phyloP scores from a whole-genome alignment of 2,888 invertebrate species.

The Folsomia candida region DNA sequence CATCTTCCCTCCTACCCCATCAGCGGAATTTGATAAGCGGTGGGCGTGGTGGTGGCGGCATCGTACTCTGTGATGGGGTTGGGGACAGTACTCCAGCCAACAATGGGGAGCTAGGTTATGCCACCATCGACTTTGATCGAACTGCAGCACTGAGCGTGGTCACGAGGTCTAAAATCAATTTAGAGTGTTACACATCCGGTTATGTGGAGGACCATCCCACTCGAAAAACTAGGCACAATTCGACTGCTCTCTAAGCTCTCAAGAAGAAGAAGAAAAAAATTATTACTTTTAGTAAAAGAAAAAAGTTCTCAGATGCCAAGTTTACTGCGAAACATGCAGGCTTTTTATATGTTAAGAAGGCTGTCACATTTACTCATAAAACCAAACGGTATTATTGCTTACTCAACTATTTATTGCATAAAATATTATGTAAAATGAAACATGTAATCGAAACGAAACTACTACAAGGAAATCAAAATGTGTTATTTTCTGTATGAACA shows the following conservation, averaged over 20 bases:
- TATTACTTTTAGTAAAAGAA: too few species aligned
- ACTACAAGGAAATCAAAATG: too few species aligned
- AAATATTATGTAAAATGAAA: too few species aligned
- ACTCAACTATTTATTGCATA: too few species aligned
- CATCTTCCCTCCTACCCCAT: background rate
- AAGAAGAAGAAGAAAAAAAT: too few species aligned
- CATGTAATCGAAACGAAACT: too few species aligned
- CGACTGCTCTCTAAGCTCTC: conserved; percentile 31
- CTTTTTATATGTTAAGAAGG: too few species aligned
- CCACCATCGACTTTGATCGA: conserved; percentile 90
- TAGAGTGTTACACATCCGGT: conserved; percentile 31
- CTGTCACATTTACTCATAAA: too few species aligned
- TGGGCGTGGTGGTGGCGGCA: background rate
- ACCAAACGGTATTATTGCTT: too few species aligned
- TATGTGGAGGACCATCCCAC: conserved; percentile 1
- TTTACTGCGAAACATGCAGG: too few species aligned
- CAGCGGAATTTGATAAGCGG: background rate
- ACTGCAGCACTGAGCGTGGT: conserved; percentile 71
- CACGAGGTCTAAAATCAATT: conserved; percentile 47
- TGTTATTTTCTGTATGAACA: too few species aligned
- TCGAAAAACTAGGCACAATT: conserved; percentile 34
- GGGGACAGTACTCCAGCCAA: conserved; percentile 1
- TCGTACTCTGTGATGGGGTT: background rate
- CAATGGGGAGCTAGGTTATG: conserved; percentile 66
- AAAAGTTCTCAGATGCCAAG: too few species aligned